Evolutionary conservation across 2,888 invertebrate genomes (phyloP), one percentile per base, ranked within the genome.

Genomic region (Ornithoptera alexandrae): DNA sequence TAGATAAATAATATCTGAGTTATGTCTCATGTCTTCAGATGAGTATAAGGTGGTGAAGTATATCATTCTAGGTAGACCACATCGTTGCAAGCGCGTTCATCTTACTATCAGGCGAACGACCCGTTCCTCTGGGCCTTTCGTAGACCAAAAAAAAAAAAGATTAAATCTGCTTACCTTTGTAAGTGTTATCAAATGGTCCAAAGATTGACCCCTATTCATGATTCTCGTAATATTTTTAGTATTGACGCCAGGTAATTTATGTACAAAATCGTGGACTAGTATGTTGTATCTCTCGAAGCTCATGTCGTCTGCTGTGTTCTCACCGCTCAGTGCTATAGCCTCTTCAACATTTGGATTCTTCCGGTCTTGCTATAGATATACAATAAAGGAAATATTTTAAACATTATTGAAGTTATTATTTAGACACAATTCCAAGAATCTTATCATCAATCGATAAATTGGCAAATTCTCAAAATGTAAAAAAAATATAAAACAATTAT

Each of bases 171-270:
- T 72, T 84, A 95, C 95, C 90, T 94, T 87, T 30, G 90, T 91
- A 72, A 95, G 85, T 72, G 92, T 93, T 61, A 94, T 88, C 59
- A 96, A 84, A 79, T 95, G 92, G 75, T 95, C 94, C 71, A 98
- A 84, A 68, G 95, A 95, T 66, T 93, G 85, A 5, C 96, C 96
- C 79, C 95, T 95, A 75, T 96, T 95, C 90, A 99, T 93, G 68
- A 99, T 89, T 18, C 92, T 81, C 67, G 95, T 93, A 7, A 98
- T 94, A 87, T 98, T 99, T 86, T 97, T 97, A 0, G 97, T 95
- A 73, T 95, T 96, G 7, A 98, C 94, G 12, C 98, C 98, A 0
- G 98, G 98, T 79, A 98, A 92, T 84, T 97, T 97, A 36, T 95
- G 92, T n/a, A 97, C 88, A 79, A 97, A 96, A 85, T 97, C 97